These are phyloP conservation scores for Formicarius rufipectus DNA, from an alignment of 2,113 vertebrate genomes.

Conservation along the genomic window DNA sequence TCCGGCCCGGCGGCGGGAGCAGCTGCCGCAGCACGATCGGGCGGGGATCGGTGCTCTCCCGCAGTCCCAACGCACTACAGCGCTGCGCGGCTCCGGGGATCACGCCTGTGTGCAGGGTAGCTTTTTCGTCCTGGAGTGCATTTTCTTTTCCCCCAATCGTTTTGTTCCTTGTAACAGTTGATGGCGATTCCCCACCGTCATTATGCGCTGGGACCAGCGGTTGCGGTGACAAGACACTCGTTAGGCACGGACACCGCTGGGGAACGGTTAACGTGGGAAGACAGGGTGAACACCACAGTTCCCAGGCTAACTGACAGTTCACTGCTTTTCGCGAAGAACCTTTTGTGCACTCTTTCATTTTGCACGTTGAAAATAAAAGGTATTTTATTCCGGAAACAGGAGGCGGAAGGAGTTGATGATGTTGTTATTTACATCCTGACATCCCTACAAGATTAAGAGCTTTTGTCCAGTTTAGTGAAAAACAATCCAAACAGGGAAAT, in stretches of 20 bases:
- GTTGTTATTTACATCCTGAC: background rate
- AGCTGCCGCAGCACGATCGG: background rate
- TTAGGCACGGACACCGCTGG: rapidly evolving
- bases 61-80: background rate
- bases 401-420: background rate
- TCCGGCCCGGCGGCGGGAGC: background rate
- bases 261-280: background rate
- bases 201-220: background rate
- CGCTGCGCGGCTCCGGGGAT: background rate
- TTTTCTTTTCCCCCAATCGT: too few relatives aligned
- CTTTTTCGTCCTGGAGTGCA: rapidly evolving
- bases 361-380: background rate
- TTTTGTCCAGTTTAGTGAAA: background rate
- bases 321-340: background rate
- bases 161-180: background rate
- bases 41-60: background rate
- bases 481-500: background rate
- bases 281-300: background rate
- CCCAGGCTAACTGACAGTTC: background rate
- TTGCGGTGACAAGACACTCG: rapidly evolving
- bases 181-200: rapidly evolving
- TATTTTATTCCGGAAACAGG: background rate
- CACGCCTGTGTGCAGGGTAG: rapidly evolving
- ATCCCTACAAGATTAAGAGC: background rate
- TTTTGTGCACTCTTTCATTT: background rate